Evolutionary conservation across 1,140 invertebrate genomes (phyloP), one percentile per base, ranked within the genome.

Genomic region (Pseudomyrmex sp.): DNA sequence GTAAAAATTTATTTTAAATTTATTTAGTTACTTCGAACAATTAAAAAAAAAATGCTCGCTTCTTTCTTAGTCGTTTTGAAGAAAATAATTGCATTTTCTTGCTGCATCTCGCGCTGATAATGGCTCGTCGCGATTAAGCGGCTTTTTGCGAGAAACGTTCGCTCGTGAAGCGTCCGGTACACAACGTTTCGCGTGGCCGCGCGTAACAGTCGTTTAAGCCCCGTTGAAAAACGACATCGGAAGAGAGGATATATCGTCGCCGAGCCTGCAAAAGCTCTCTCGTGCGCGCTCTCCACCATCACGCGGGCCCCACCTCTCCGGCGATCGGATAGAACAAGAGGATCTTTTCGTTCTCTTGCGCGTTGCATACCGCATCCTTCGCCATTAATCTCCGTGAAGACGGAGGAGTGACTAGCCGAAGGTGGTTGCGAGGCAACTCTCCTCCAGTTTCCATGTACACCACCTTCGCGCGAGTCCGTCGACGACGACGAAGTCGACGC

Each of bases 331-430:
- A 75, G 79, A 82, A 82, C 69, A 62, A 35, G 23, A 72, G 59
- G 18, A 48, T 23, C 23, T 52, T 59, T 23, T 48, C 35, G 26
- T 52, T 76, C 9, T 59, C 18, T 79, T 20, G 56, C 20, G 44
- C 12, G 20, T 70, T 23, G 79, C 69, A 54, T 74, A 82, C 69
- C 79, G 35, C 35, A 82, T 82, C 79, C 44, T 63, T 70, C 15
- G 62, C 48, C 79, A 82, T 82, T 82, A 82, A 82, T 82, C 79
- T 82, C 79, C 68, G 68, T 48, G 59, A 74, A 75, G 70, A 82
- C 70, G 69, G 58, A 82, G 79, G 79, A 82, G 70, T 82, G 79
- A 82, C 79, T 82, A 63, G 79, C 58, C 79, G 79, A 82, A 82
- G 79, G 70, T 79, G 65, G 76, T 35, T 79, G 44, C 10, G 52